These are phyloP conservation scores for Aurelia aurita complex sp. Pacific DNA, from an alignment of 30 jellyfish, hydroid and myxozoan genomes.

Conservation along the genomic window DNA sequence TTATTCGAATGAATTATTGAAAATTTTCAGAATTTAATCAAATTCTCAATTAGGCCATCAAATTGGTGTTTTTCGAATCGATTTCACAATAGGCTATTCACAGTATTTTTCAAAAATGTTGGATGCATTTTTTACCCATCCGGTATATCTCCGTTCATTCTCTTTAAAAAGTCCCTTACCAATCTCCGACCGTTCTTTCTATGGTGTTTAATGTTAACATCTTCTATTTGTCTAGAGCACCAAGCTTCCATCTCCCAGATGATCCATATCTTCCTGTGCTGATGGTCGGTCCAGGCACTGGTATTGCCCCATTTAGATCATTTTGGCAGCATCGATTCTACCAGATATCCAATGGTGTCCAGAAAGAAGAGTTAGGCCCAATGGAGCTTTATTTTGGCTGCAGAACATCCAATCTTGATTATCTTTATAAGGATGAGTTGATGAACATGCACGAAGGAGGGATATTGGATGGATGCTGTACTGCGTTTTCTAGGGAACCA, in stretches of 20 bases:
- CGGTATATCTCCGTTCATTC: too few species aligned
- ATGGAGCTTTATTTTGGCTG: slow-evolving; percentile 86
- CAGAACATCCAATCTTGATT: slow-evolving; percentile 71
- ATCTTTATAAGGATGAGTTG: slow-evolving; percentile 73
- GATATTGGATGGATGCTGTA: slow-evolving; percentile 47
- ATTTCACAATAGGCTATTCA: too few species aligned
- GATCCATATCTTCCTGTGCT: slow-evolving; percentile 70
- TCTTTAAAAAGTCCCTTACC: too few species aligned
- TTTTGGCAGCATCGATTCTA: slow-evolving; percentile 85
- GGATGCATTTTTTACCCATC: too few species aligned
- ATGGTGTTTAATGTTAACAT: neutral
- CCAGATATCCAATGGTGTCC: slow-evolving; percentile 33
- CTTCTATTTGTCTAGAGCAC: slow-evolving; percentile 49
- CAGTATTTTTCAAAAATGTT: too few species aligned
- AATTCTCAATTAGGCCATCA: too few species aligned
- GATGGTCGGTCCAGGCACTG: slow-evolving; percentile 96
- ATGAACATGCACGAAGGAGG: slow-evolving; percentile 38
- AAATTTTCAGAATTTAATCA: too few species aligned
- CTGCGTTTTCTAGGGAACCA: slow-evolving; percentile 86
- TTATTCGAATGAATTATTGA: too few species aligned
- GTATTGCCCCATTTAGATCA: slow-evolving; percentile 91
- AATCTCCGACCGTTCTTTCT: too few species aligned
- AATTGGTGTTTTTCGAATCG: too few species aligned
- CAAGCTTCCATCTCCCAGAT: slow-evolving; percentile 84
- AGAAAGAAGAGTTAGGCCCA: slow-evolving; percentile 46